Conservation (phyloP, 2,113 vertebrate species). For the Athene cunicularia region DNA sequence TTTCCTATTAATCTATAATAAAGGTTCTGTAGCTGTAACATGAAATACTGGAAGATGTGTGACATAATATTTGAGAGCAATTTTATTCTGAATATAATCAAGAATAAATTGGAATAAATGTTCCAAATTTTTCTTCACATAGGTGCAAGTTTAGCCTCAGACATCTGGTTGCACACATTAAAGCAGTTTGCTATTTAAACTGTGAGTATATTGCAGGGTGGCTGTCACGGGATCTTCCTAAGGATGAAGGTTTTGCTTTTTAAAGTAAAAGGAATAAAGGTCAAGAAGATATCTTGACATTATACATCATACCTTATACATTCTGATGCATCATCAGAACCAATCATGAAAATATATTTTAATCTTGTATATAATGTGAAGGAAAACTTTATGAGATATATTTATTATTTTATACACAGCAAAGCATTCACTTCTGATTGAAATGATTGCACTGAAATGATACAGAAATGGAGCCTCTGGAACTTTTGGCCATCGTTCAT, state of each 20-base stretch:
- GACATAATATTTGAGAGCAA: background rate
- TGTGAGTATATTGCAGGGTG: background rate
- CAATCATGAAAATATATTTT: background rate
- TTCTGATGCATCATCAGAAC: background rate
- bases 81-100: background rate
- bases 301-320: background rate
- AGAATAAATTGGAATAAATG: background rate
- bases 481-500: background rate
- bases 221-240: background rate
- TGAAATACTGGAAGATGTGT: background rate
- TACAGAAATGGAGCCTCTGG: background rate
- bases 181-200: background rate
- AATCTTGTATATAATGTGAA: background rate
- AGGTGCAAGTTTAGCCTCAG: background rate
- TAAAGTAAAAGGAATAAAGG: background rate
- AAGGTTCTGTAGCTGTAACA: background rate
- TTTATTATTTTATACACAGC: background rate
- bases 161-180: background rate
- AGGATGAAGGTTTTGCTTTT: background rate
- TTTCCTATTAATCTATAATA: background rate
- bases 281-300: background rate
- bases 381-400: background rate
- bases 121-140: fast-evolving
- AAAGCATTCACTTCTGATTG: background rate
- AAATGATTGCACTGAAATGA: background rate